A percentile compares a stretch with the other conserved stretches of the same genome.
These are phyloP conservation scores for Eupleurogrammus muticus DNA, from an alignment of 2,797 vertebrate species.

Conservation along the genomic window DNA sequence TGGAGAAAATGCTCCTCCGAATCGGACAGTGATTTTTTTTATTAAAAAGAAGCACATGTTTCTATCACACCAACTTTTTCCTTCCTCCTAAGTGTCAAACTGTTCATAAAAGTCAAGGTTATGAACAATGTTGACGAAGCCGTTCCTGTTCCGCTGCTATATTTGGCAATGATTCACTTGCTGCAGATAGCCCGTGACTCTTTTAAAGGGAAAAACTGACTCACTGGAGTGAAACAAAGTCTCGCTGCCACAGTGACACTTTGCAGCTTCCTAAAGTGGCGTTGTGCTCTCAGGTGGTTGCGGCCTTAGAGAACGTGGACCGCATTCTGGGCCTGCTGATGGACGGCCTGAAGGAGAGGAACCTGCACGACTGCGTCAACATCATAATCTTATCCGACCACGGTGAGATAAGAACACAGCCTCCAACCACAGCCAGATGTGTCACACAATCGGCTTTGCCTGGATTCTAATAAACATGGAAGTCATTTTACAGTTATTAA, in stretches of 20 bases:
- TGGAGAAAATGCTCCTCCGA: too few species aligned
- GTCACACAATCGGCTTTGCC: too few species aligned
- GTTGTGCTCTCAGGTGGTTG: slow-evolving; percentile 83
- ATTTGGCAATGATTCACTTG: slow-evolving; percentile 2
- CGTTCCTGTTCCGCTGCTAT: neutral
- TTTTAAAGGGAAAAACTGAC: neutral
- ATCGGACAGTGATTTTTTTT: neutral
- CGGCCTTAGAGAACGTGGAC: slow-evolving; percentile 89
- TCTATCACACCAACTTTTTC: neutral
- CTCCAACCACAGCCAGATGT: neutral
- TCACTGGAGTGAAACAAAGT: neutral
- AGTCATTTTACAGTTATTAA: neutral
- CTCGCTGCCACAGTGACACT: neutral
- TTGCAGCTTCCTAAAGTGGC: neutral
- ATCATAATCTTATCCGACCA: slow-evolving; percentile 93
- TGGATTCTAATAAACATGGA: neutral
- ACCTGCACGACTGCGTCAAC: slow-evolving; percentile 90
- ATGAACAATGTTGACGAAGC: neutral
- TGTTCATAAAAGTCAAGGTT: neutral
- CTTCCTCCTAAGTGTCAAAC: neutral
- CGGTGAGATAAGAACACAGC: slow-evolving; percentile 82
- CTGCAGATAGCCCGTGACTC: neutral
- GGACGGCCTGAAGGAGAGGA: slow-evolving; percentile 89
- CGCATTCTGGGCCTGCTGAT: slow-evolving; percentile 88
- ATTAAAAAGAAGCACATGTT: neutral